Base-by-base conservation (phyloP, 2,888 invertebrate genomes). In the Hesperia comma region DNA sequence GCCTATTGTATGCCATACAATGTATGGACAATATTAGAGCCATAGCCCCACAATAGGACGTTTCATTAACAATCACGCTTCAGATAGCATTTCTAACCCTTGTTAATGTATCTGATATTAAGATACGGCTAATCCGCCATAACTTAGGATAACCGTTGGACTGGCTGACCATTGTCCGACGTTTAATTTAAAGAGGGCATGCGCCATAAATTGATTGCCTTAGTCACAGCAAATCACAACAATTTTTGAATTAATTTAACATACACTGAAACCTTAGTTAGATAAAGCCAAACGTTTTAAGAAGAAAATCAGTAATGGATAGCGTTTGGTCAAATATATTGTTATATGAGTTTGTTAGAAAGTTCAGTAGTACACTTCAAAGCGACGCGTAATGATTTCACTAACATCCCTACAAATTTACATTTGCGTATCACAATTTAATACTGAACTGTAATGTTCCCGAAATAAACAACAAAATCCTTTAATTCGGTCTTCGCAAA, bases 41-140 rank as follows among this genome's bases (percentile, higher is more conserved):
- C 5, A 15, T 15, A 6, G 41, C 33, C 41, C 43, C 21, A 33
- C 53, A 61, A 66, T 61, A 60, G 60, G 60, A 41, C 70, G 70
- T 74, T 75, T 75, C 74, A 75, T 75, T 74, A 74, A 72, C 74
- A 74, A 75, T 74, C 77, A 74, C 75, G 71, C 70, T 67, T 68
- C 66, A 72, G 69, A 71, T 60, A 66, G 60, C 66, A 61, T 66
- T 66, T 66, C 70, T 72, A 75, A 76, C 79, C 80, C 79, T 74
- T 75, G 78, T 79, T 89, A 90, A 90, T 86, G 81, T 81, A 74
- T 76, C 77, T 82, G 86, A 87, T 90, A 92, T 90, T 87, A 90
- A 92, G 92, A 92, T 92, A 91, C 80, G 81, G 87, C 87, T 92
- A 92, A 92, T 92, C 92, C 89, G 74, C 83, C 92, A 90, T 92